These are phyloP conservation scores for Aphis craccivora DNA, from an alignment of 1,140 invertebrate species.

Conservation along the genomic window DNA sequence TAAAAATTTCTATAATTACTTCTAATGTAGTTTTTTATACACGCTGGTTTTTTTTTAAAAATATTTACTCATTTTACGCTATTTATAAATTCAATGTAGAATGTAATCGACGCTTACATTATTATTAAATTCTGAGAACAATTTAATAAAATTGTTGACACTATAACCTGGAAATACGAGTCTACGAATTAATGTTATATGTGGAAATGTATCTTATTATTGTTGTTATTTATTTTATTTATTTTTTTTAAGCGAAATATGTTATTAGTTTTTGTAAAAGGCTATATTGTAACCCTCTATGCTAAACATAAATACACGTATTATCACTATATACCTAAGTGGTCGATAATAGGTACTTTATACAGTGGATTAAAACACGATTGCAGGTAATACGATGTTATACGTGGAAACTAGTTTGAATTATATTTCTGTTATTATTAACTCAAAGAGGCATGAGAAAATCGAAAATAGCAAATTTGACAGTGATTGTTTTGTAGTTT, in stretches of 20 bases:
- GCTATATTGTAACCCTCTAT: background rate
- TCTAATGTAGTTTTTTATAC: background rate
- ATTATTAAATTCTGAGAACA: background rate
- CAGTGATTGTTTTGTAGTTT: background rate
- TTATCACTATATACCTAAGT: background rate
- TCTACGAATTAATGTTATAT: background rate
- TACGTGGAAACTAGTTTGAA: background rate
- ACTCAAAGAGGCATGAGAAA: background rate
- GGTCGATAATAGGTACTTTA: background rate
- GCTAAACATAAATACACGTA: background rate
- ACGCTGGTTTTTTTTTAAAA: no score
- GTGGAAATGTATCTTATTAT: background rate
- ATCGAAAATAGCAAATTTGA: background rate
- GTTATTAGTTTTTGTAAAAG: background rate
- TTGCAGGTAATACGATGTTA: background rate
- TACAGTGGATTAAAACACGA: background rate
- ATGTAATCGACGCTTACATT: background rate
- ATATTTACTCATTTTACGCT: background rate
- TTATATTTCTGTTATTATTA: background rate
- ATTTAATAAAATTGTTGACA: background rate
- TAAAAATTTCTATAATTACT: background rate
- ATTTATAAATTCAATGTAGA: background rate
- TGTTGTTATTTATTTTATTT: background rate
- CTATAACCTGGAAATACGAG: background rate
- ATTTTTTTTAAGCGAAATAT: no score